Base-by-base conservation (phyloP, 1,140 invertebrate genomes). In the Amyelois transitella region DNA sequence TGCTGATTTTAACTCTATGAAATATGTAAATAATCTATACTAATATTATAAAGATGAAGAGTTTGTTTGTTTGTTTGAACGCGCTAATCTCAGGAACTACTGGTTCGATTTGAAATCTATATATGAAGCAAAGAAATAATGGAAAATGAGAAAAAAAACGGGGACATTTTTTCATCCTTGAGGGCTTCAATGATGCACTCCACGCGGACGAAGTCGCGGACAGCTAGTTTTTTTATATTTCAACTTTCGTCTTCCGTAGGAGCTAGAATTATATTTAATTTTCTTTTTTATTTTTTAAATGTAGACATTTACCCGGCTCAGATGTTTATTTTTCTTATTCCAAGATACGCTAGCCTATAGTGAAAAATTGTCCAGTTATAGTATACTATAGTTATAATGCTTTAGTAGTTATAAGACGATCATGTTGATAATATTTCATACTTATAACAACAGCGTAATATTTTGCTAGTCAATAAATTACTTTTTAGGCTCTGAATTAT, bases 381-480 rank as follows among this genome's bases (percentile, higher is more conserved):
- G 71, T 74, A 69, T 74, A 74, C 66, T 61, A 67, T 68, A 68
- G 64, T 44, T 61, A 55, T 66, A 44, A 62, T 54, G 71, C 71
- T 74, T 74, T 32, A 67, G 66, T 65, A 54, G 53, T 64, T 24
- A 18, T 70, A 64, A 64, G 58, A 65, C 67, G 69, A 77, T 69
- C 69, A 62, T 74, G 71, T 68, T 74, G 67, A 66, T 66, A 70
- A 67, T 67, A 71, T 55, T 66, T 69, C 14, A 44, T 54, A 53
- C 21, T 44, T 38, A 54, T 48, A 69, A 77, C n/a, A n/a, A n/a
- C 63, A 65, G 75, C 79, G 80, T 84, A 82, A 83, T 82, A 75
- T 78, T 81, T 79, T 82, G 80, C 83, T 86, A 86, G 83, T 86
- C 83, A 86, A 81, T 81, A 82, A 75, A 81, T 68, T 73, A 72